Conservation (phyloP, 2,888 invertebrate species). For the Ischnura elegans region DNA sequence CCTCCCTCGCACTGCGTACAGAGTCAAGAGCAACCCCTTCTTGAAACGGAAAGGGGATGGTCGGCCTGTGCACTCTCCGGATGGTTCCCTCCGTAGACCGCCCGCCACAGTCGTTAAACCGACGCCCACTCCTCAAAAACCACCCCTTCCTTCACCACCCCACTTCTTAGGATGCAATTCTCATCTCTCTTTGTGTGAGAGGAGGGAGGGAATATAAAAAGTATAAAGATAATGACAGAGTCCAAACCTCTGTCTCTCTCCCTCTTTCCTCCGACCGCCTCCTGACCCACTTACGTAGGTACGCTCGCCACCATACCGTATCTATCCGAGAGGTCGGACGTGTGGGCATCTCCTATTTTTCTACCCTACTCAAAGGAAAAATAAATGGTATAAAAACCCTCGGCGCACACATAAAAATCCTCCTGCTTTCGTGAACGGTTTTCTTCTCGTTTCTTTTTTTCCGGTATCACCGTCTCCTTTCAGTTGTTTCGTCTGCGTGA, state of each 20-base stretch:
- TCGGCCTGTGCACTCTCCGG: neutral
- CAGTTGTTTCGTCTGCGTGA: neutral
- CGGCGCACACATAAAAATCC: constrained; percentile 4
- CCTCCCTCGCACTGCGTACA: neutral
- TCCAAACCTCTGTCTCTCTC: neutral
- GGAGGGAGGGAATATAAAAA: neutral
- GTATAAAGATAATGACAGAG: neutral
- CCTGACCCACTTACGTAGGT: neutral
- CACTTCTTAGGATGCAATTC: neutral
- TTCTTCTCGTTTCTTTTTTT: neutral
- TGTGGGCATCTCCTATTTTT: neutral
- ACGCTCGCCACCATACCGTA: neutral
- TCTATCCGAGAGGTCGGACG: neutral
- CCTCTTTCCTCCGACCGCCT: neutral
- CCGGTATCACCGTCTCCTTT: neutral
- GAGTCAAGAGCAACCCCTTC: neutral
- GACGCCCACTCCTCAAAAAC: neutral
- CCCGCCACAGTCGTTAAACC: neutral
- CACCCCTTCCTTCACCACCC: neutral
- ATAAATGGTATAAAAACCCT: too few species aligned
- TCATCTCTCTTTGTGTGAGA: neutral
- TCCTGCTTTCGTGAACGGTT: neutral
- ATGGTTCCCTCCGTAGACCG: neutral
- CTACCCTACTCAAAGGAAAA: neutral
- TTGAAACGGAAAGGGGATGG: neutral